phyloP scores from a whole-genome alignment of 2,797 vertebrate genomes.

The Urophycis tenuis region DNA sequence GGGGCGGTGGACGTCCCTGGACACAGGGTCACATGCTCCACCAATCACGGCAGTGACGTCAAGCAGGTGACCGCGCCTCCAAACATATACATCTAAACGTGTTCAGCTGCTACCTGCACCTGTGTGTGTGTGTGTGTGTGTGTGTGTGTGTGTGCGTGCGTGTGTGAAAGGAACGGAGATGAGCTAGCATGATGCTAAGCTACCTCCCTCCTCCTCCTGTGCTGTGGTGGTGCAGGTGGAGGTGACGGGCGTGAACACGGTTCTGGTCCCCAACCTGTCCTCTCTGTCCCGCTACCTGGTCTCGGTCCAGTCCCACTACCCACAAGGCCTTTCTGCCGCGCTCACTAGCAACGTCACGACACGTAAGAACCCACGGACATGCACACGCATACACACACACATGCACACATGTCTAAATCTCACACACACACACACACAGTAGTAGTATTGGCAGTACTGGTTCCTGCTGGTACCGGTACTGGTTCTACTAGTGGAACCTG shows the following conservation, averaged over 20 bases:
- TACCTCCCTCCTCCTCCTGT: background rate
- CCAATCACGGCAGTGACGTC: conserved; percentile 76
- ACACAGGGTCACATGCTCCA: conserved; percentile 76
- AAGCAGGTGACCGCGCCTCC: conserved; percentile 69
- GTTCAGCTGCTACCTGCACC: background rate
- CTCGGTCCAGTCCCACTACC: conserved; percentile 72
- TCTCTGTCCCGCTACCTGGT: conserved; percentile 85
- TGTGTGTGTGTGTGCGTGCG: background rate
- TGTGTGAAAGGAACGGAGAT: background rate
- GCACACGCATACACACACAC: conserved; percentile 4
- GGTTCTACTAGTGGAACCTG: no score
- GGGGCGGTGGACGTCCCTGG: conserved; percentile 56
- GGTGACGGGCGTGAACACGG: conserved; percentile 72
- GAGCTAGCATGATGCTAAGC: background rate
- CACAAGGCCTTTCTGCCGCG: conserved; percentile 72
- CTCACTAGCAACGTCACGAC: conserved; percentile 81
- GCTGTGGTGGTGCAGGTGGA: conserved; percentile 68
- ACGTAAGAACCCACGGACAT: conserved; percentile 65
- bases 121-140: background rate
- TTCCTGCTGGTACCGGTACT: no score
- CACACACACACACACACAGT: background rate
- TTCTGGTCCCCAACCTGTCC: conserved; percentile 76
- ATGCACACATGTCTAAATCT: background rate
- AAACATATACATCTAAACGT: background rate
- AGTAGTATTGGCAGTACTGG: background rate